Evolutionary conservation across 2,113 vertebrate species (phyloP).

Genomic region (Noturus placidus): DNA sequence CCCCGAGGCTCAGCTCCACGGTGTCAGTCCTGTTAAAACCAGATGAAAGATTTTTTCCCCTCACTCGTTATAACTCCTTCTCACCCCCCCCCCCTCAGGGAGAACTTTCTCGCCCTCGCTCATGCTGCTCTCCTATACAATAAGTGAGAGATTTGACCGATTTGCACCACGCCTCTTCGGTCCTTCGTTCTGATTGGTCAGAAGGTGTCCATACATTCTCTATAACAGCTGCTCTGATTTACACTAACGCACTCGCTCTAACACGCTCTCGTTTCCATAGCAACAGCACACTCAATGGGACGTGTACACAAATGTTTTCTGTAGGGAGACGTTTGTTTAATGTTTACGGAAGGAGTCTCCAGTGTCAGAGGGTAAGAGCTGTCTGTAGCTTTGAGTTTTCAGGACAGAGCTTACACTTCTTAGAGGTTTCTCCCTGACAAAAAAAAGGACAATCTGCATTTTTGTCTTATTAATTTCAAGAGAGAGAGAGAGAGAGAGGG

Average conservation of each 20-base stretch:
- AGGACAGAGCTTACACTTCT: too few relatives aligned
- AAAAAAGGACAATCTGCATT: too few relatives aligned
- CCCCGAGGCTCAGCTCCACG: not conserved
- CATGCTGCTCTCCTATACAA: too few relatives aligned
- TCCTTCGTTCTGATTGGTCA: not conserved
- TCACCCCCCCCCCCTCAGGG: not conserved
- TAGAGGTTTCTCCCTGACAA: too few relatives aligned
- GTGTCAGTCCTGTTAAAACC: not conserved
- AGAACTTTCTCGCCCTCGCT: not conserved
- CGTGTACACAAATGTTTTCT: too few relatives aligned
- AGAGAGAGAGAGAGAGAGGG: too few relatives aligned
- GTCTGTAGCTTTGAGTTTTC: too few relatives aligned
- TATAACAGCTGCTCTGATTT: not conserved
- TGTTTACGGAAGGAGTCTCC: too few relatives aligned
- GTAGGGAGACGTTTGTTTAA: too few relatives aligned
- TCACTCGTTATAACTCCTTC: not conserved
- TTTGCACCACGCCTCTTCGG: not conserved
- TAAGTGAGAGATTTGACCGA: not conserved
- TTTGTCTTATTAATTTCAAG: too few relatives aligned
- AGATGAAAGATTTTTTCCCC: conserved; percentile 3
- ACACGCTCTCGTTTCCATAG: not conserved
- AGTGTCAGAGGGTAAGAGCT: too few relatives aligned
- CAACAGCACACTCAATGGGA: not conserved
- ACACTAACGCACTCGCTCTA: not conserved
- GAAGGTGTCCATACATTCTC: not conserved